Evolutionary conservation across 2,113 vertebrate genomes (phyloP).

Genomic region (Antigone vipio): DNA sequence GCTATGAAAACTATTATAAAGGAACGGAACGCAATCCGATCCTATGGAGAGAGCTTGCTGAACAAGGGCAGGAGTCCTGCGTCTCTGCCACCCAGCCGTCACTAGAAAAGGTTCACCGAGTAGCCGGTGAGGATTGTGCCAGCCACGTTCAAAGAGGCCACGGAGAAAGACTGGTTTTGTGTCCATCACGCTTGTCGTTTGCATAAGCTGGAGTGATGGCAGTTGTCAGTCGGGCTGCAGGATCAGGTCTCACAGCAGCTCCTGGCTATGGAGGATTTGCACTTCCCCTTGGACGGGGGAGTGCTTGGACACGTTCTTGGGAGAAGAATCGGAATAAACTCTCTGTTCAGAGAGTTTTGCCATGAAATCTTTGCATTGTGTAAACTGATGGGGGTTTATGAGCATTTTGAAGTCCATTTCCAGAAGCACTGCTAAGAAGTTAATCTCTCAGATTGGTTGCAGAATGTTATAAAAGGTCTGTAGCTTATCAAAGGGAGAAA

Average conservation of each 20-base stretch:
- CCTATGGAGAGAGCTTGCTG: neutral
- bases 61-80: no score
- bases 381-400: neutral
- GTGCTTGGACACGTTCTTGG: fast-evolving
- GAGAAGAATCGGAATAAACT: neutral
- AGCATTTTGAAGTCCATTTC: neutral
- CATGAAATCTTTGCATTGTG: neutral
- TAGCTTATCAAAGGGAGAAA: neutral
- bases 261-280: neutral
- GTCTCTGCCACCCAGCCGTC: neutral
- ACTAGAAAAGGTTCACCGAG: neutral
- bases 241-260: neutral
- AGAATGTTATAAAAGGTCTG: neutral
- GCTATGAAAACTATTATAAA: neutral
- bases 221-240: neutral
- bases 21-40: fast-evolving
- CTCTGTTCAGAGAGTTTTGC: neutral
- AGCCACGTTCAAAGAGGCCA: no score
- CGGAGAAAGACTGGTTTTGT: neutral
- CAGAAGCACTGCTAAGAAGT: neutral
- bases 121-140: neutral
- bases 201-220: fast-evolving
- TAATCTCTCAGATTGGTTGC: neutral
- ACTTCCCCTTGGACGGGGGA: no score
- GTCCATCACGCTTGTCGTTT: neutral